A percentile compares a stretch with the other conserved stretches of the same genome.
These are phyloP conservation scores for Meda fulgida DNA, from an alignment of 2,797 vertebrate genomes.

Conservation along the genomic window DNA sequence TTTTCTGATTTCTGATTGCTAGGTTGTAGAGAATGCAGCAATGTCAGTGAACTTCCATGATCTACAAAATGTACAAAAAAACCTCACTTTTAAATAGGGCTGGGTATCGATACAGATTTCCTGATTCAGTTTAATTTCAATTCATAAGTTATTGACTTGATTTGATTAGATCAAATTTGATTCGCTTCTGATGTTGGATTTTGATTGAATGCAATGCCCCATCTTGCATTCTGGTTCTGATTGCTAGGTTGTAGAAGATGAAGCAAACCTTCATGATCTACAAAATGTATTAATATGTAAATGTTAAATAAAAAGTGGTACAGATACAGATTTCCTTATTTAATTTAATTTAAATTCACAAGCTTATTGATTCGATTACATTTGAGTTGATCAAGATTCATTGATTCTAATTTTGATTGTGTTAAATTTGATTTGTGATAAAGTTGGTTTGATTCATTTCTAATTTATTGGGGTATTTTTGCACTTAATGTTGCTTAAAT, in stretches of 20 bases:
- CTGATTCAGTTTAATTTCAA: not conserved
- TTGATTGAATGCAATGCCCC: too few relatives aligned
- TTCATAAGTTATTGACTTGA: not conserved
- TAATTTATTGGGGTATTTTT: not conserved
- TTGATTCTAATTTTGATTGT: not conserved
- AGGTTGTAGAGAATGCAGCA: not conserved
- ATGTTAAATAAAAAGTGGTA: not conserved
- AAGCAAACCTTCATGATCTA: too few relatives aligned
- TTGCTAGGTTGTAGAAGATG: too few relatives aligned
- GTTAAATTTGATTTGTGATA: not conserved
- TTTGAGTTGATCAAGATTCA: not conserved
- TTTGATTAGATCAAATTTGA: not conserved
- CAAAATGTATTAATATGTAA: not conserved
- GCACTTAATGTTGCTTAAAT: not conserved
- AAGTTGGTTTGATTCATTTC: not conserved
- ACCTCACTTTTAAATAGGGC: not conserved
- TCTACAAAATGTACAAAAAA: not conserved
- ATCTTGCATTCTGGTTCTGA: too few relatives aligned
- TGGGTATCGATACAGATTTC: not conserved
- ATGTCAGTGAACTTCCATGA: not conserved
- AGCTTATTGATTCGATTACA: not conserved
- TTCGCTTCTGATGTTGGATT: not conserved
- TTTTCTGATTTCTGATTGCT: not conserved
- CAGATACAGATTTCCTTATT: not conserved
- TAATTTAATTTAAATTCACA: not conserved